These are phyloP conservation scores for Ditylenchus dipsaci DNA, from an alignment of 1,140 invertebrate genomes.

Conservation along the genomic window DNA sequence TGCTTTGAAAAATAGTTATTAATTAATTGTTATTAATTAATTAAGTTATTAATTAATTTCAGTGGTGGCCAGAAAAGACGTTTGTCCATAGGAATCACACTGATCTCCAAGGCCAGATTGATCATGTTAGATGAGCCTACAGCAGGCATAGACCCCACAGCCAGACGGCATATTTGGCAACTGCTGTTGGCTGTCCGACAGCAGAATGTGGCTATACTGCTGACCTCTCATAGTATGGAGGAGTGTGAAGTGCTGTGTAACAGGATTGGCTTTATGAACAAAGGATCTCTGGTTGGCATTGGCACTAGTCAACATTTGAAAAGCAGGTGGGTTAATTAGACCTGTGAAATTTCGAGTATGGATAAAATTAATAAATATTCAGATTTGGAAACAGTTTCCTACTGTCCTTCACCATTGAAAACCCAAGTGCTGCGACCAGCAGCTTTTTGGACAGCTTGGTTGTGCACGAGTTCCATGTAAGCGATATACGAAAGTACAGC, in stretches of 20 bases:
- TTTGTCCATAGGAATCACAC: constrained; percentile 43
- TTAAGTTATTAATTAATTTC: background rate
- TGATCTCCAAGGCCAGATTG: constrained; percentile 28
- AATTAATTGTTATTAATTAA: background rate
- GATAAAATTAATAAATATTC: background rate
- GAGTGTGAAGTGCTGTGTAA: constrained; percentile 61
- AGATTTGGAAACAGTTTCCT: constrained; percentile 44
- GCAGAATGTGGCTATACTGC: constrained; percentile 39
- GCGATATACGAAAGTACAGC: background rate
- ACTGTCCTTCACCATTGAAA: constrained; percentile 35
- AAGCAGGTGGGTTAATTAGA: constrained; percentile 34
- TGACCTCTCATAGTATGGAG: constrained; percentile 58
- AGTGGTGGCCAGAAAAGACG: constrained; percentile 62
- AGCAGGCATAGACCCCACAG: constrained; percentile 62
- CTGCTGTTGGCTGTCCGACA: constrained; percentile 48
- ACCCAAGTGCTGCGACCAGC: constrained; percentile 15
- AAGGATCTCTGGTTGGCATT: constrained; percentile 71
- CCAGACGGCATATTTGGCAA: constrained; percentile 64
- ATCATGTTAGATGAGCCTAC: constrained; percentile 48
- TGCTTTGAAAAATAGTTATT: background rate
- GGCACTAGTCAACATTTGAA: constrained; percentile 71
- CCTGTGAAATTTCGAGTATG: background rate
- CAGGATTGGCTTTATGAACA: constrained; percentile 79
- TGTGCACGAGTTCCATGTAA: constrained; percentile 26
- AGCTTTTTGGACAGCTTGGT: constrained; percentile 23